Evolutionary conservation across 2,797 vertebrate genomes (phyloP).

Genomic region (Percopsis omiscomaycus): DNA sequence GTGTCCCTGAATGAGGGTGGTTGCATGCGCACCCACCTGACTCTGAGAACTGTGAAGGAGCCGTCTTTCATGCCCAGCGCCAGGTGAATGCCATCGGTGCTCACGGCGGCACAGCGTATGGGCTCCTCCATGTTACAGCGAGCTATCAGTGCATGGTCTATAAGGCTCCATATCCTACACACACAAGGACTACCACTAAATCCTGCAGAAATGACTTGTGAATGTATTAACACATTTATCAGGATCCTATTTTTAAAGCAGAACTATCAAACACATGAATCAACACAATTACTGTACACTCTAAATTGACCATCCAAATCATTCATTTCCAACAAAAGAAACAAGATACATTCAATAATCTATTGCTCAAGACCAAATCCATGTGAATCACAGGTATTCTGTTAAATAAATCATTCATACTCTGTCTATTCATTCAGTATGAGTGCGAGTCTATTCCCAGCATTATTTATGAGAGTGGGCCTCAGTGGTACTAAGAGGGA

Average conservation of each 20-base stretch:
- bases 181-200: conserved; percentile 18
- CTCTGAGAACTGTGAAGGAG: conserved; percentile 94
- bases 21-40: conserved; percentile 80
- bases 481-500: too few species aligned
- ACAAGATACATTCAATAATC: too few species aligned
- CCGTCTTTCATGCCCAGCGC: conserved; percentile 98
- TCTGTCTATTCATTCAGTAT: background rate
- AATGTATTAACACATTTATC: background rate
- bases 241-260: background rate
- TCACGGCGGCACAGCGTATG: conserved; percentile 94
- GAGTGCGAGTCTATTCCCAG: background rate
- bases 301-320: too few species aligned
- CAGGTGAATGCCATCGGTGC: conserved; percentile 94
- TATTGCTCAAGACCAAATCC: background rate
- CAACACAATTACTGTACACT: background rate
- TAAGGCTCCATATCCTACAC: conserved; percentile 95
- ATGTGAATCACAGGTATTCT: background rate
- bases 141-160: conserved; percentile 95
- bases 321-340: too few species aligned
- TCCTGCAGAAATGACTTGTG: background rate
- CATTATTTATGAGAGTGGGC: background rate
- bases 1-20: background rate
- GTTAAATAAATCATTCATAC: background rate
- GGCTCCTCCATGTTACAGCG: conserved; percentile 99
- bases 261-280: background rate